Percentiles rank a stretch among this genome's conserved stretches.
These are phyloP conservation scores for Plemyria rubiginata DNA, from an alignment of 2,888 invertebrate species.

Conservation along the genomic window DNA sequence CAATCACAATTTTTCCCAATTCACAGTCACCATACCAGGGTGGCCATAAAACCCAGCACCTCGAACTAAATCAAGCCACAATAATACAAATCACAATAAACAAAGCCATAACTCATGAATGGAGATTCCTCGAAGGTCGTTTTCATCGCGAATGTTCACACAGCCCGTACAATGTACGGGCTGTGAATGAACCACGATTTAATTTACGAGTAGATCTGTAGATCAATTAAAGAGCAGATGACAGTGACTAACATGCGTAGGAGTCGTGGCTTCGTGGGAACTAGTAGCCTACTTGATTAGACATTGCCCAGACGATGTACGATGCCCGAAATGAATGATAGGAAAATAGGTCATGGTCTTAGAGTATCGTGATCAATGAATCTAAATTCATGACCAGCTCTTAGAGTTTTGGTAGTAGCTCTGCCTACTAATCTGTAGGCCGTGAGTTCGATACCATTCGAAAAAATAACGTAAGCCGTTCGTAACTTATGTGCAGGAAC, in stretches of 20 bases:
- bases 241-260: slow-evolving; percentile 78
- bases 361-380: too few species aligned
- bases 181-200: slow-evolving; percentile 77
- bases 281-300: slow-evolving; percentile 38
- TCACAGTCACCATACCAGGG: neutral
- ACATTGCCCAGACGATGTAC: slow-evolving; percentile 42
- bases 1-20: neutral
- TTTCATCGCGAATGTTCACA: slow-evolving; percentile 60
- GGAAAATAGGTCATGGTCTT: slow-evolving; percentile 26
- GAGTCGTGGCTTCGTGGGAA: slow-evolving; percentile 73
- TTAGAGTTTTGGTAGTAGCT: too few species aligned
- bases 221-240: slow-evolving; percentile 82
- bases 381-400: too few species aligned
- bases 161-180: slow-evolving; percentile 54
- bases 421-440: too few species aligned
- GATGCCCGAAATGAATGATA: slow-evolving; percentile 32
- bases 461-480: too few species aligned
- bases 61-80: neutral
- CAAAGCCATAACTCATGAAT: slow-evolving; percentile 24
- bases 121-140: slow-evolving; percentile 52
- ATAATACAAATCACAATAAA: slow-evolving; percentile 11
- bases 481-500: too few species aligned
- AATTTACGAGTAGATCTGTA: slow-evolving; percentile 76
- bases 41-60: neutral
- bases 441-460: too few species aligned